Evolutionary conservation across 2,888 invertebrate species (phyloP).

Genomic region (Aspidiotus rigidus): DNA sequence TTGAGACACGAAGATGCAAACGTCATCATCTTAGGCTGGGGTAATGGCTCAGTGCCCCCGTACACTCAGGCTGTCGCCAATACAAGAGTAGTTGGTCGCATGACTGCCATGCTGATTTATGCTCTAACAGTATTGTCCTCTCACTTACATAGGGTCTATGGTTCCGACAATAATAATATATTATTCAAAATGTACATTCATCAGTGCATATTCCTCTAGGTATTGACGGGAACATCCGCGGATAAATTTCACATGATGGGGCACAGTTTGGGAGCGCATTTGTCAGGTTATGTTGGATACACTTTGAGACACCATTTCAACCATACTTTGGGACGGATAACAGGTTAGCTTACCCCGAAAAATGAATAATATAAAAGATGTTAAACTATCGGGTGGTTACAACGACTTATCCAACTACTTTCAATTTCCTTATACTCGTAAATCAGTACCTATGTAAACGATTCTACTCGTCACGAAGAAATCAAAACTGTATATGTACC

Average conservation of each 20-base stretch:
- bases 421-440: too few species aligned
- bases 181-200: not conserved
- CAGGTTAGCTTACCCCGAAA: constrained; percentile 47
- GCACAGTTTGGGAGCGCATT: constrained; percentile 76
- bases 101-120: constrained; percentile 61
- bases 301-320: constrained; percentile 59
- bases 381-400: too few species aligned
- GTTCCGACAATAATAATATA: not conserved
- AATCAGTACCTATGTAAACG: too few species aligned
- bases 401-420: too few species aligned
- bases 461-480: too few species aligned
- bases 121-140: constrained; percentile 40
- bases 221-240: constrained; percentile 46
- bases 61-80: constrained; percentile 90
- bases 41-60: constrained; percentile 73
- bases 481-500: too few species aligned
- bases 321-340: constrained; percentile 65
- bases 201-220: constrained; percentile 42
- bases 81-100: constrained; percentile 72
- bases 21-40: constrained; percentile 76
- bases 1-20: constrained; percentile 61
- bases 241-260: constrained; percentile 73
- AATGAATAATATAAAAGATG: not conserved
- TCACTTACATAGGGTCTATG: too few species aligned
- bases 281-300: constrained; percentile 74